Evolutionary conservation across 1,140 invertebrate species (phyloP).

Genomic region (Panagrolaimus sp.): DNA sequence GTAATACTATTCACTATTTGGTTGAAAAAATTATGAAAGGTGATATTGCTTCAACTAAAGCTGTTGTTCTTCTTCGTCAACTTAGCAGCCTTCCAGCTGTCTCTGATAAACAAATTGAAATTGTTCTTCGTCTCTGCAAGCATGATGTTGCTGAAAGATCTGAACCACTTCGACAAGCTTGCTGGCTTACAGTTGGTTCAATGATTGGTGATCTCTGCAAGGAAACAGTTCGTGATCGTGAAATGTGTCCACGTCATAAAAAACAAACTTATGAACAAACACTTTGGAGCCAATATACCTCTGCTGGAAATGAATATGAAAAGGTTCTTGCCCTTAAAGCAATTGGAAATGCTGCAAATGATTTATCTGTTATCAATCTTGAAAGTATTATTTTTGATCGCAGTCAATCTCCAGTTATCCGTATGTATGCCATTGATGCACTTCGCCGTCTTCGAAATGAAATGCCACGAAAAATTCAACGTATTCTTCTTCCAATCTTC

Average conservation of each 20-base stretch:
- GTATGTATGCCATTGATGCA: conserved; percentile 42
- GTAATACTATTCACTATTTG: conserved; percentile 35
- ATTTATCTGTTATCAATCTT: conserved; percentile 36
- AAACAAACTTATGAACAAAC: conserved; percentile 44
- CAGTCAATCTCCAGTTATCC: conserved; percentile 13
- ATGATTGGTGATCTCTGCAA: conserved; percentile 47
- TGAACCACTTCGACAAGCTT: conserved; percentile 37
- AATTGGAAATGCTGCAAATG: conserved; percentile 49
- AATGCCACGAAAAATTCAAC: conserved; percentile 48
- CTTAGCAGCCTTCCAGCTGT: conserved; percentile 36
- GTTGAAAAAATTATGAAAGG: conserved; percentile 38
- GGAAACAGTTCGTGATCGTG: conserved; percentile 17
- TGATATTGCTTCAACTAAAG: conserved; percentile 33
- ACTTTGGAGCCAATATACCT: conserved; percentile 34
- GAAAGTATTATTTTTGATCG: conserved; percentile 46
- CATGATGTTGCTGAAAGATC: conserved; percentile 22
- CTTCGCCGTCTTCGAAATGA: conserved; percentile 38
- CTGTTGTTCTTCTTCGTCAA: conserved; percentile 29
- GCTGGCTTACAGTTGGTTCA: conserved; percentile 49
- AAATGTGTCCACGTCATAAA: conserved; percentile 33
- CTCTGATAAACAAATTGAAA: conserved; percentile 38
- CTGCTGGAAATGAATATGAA: conserved; percentile 34
- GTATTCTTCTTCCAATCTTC: conserved; percentile 47
- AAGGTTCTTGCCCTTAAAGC: conserved; percentile 49
- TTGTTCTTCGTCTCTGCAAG: conserved; percentile 41